Base-by-base conservation (phyloP, 64 coral and sea anemone species). In the Exaiptasia diaphana region DNA sequence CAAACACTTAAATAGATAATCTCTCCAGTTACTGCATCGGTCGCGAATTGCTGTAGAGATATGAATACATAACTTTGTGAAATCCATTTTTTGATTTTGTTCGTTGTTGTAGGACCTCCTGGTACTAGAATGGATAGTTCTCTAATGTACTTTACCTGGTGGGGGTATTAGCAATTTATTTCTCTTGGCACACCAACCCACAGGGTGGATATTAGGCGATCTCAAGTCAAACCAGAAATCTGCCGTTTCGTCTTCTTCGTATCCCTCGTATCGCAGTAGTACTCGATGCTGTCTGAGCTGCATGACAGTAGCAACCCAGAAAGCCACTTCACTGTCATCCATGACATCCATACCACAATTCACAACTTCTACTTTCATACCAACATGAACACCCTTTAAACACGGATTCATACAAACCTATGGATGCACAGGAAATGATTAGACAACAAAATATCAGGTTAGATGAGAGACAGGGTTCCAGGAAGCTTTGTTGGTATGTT, bases 201-300 rank as follows among this genome's bases (percentile, higher is more conserved):
- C 95, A 9, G 95, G 95, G 70, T 99, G 95, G 30, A 99, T 99
- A 75, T 99, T 91, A 36, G 76, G 85, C 41, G 84, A 99, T 42
- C 95, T 56, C 13, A 99, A 61, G 28, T 99, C 95, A 77, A 99
- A 99, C 95, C 95, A 99, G 32, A 99, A 99, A 73, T 99, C 95
- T 0, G 84, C 95, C 14, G 69, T 83, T 24, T 68, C 72, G 67
- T 79, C 69, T 9, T 88, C 80, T 39, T 99, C 95, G 34, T 99
- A 99, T 17, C 95, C 95, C 69, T 99, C 95, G 42, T 99, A 99
- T 29, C 95, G 90, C 15, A 99, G 82, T 32, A 89, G 77, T 40
- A 91, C 91, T 79, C 86, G 65, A 68, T 94, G 85, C 52, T 99
- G 95, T 20, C 76, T 82, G 14, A 99, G 76, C 67, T 93, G 85